Evolutionary conservation across 2,888 invertebrate genomes (phyloP), one percentile per base, ranked within the genome.

Genomic region (Plebejus melissa): DNA sequence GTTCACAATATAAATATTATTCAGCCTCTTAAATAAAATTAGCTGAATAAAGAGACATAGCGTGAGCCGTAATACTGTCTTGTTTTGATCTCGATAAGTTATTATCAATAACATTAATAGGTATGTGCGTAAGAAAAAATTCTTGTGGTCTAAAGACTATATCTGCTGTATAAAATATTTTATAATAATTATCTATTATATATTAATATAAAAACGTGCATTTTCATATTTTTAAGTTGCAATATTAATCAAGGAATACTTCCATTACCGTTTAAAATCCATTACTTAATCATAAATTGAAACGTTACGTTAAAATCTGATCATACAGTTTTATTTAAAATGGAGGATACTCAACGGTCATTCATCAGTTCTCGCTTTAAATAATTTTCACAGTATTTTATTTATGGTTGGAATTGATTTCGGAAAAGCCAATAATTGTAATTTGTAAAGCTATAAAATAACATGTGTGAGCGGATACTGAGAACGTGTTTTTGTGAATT

Each of bases 301-400:
- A 32, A 36, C 32, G 32, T 32, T 16, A 65, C 65, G 32, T 36
- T 13, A 36, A 65, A 65, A 65, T 54, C 54, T 16, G 54, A 54
- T 36, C 13, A 65, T 6, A 65, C 16, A 13, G 22, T 65, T 65
- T 65, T 36, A 65, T 65, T 60, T 60, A 11, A 60, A 22, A 65
- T 13, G 32, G 32, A 65, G 65, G 11, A 65, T 16, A 32, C 65
- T 65, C 13, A 13, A 65, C 11, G 28, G 32, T 36, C 32, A 32
- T 65, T 65, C 32, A 65, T 65, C 65, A 65, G 32, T 32, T 32
- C 65, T 28, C 65, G 32, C 11, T 65, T 13, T 32, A 65, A 32
- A 65, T 65, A 65, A 36, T 65, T 65, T 65, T 65, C 65, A 65
- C 65, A 36, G 65, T 65, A 65, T 65, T 65, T 65, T 65, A 65